Evolutionary conservation across 2,888 invertebrate species (phyloP).

Genomic region (Drosophila anomalipes): DNA sequence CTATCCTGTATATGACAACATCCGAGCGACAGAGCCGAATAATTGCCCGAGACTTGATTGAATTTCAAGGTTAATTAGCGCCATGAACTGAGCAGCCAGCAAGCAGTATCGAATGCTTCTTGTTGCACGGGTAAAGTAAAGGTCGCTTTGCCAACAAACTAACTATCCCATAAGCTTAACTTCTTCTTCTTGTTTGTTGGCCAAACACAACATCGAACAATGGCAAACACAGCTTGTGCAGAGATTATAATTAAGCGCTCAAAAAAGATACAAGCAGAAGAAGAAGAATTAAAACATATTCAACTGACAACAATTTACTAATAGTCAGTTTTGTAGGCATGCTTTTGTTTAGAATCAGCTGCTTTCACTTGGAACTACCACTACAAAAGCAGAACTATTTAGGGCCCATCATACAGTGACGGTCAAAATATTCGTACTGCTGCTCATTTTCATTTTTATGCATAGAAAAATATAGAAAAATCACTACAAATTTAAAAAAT

Average conservation of each 20-base stretch:
- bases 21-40: conserved; percentile 37
- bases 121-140: conserved; percentile 9
- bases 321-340: neutral
- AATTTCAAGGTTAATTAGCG: conserved; percentile 77
- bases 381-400: neutral
- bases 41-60: conserved; percentile 67
- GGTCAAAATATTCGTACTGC: too few relatives aligned
- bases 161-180: neutral
- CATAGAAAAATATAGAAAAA: neutral
- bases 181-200: conserved; percentile 1
- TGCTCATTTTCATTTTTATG: neutral
- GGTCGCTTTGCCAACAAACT: conserved; percentile 17
- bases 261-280: neutral
- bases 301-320: neutral
- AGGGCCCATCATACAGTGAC: neutral
- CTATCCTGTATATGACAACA: neutral
- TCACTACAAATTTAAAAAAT: neutral
- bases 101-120: conserved; percentile 16
- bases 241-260: conserved; percentile 1
- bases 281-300: neutral
- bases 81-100: conserved; percentile 8
- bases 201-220: neutral
- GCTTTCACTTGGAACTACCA: neutral
- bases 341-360: neutral
- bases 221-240: neutral